phyloP scores from a whole-genome alignment of 2,888 invertebrate species.

The Anagyrus pseudococci region DNA sequence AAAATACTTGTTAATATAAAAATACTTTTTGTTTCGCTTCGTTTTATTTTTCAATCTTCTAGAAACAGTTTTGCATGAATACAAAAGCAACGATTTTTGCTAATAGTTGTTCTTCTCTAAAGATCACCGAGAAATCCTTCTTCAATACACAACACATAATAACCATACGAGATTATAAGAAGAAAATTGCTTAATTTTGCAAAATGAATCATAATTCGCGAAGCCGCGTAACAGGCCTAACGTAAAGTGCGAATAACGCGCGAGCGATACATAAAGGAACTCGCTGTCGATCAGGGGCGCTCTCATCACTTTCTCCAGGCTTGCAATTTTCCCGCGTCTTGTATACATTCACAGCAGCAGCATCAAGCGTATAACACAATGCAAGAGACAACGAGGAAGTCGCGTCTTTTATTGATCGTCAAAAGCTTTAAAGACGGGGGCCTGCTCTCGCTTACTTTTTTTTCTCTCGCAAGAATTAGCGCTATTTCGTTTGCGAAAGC shows the following conservation, averaged over 20 bases:
- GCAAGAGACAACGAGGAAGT: constrained; percentile 32
- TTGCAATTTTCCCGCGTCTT: constrained; percentile 13
- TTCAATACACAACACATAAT: too few species aligned
- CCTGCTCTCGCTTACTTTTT: background rate
- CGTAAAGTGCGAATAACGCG: constrained; percentile 20
- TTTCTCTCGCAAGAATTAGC: constrained; percentile 34
- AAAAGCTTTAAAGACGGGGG: constrained; percentile 17
- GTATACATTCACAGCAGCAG: background rate
- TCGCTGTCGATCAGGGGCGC: constrained; percentile 27
- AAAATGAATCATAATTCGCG: constrained; percentile 12
- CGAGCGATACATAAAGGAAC: constrained; percentile 28
- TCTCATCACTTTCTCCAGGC: constrained; percentile 36
- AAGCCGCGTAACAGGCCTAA: background rate
- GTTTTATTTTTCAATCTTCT: too few species aligned
- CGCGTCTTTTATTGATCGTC: constrained; percentile 36
- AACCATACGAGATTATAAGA: too few species aligned
- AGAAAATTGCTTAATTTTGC: constrained; percentile 32
- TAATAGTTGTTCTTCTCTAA: too few species aligned
- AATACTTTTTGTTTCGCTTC: too few species aligned
- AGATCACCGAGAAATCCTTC: too few species aligned
- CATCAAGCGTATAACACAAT: constrained; percentile 17
- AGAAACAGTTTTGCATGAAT: too few species aligned
- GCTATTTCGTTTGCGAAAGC: constrained; percentile 39
- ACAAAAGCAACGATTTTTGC: too few species aligned
- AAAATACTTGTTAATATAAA: too few species aligned